Base-by-base conservation (phyloP, 2,888 invertebrate species). In the Chaetogeoica ovagalla region DNA sequence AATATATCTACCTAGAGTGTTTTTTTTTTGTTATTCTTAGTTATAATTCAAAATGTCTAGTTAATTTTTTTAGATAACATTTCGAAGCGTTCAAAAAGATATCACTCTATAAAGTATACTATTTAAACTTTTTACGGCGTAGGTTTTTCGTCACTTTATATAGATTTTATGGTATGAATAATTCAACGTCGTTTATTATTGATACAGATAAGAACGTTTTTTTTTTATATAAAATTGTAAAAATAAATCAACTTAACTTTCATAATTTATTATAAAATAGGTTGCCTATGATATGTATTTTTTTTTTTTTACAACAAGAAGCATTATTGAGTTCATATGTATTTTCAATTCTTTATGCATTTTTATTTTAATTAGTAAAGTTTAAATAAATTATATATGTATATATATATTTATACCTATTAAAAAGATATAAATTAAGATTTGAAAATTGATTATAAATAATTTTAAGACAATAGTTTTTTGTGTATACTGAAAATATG, bases 161-260 rank as follows among this genome's bases (percentile, higher is more conserved):
- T 59, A 23, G 19, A 43, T 68, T 57, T 43, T 23, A 43, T 15
- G 68, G 30, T 59, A 48, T 68, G 30, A 76, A 68, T 59, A 68
- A 66, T 68, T 76, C 59, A 68, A 59, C 30, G 59, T 52, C 21
- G 43, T 43, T 39, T 66, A 43, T 39, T 73, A 19, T 62, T 13
- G 48, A 13, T 30, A n/a, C 30, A 48, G 23, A 62, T 48, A 73
- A 73, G 19, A 62, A 73, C 15, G 0, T 23, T 48, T 19, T 19
- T 3, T 62, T 23, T 23, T 57, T 19, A 62, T 23, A 48, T 52
- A 43, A 62, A 62, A 62, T 30, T 48, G n/a, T 62, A 48, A 60
- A 55, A 73, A 52, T 62, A 73, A 73, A 73, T 62, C 48, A 62
- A 62, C 23, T 19, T 7, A 9, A 30, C 39, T 71, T 57, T 57